A percentile compares a stretch with the other conserved stretches of the same genome.
Conservation (phyloP, 2,797 vertebrate genomes). For the Falco rusticolus region DNA sequence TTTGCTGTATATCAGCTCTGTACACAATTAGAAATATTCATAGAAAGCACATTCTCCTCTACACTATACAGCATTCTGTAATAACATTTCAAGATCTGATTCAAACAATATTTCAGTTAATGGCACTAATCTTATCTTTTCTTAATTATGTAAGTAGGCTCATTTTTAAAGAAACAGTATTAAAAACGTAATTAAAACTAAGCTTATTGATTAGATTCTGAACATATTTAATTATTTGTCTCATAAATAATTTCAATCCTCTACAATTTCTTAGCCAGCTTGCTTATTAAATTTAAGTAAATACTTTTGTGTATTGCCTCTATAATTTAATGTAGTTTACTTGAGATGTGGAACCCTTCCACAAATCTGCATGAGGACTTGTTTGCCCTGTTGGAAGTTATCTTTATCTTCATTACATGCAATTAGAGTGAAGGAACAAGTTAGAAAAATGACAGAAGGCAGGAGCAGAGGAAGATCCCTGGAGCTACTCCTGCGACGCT, state of each 20-base stretch:
- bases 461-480: not conserved
- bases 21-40: not conserved
- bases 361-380: not conserved
- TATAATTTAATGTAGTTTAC: not conserved
- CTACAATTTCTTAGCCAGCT: not conserved
- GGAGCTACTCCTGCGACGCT: not conserved
- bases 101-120: not conserved
- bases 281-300: not conserved
- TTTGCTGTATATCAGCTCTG: not conserved
- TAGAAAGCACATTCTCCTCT: not conserved
- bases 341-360: not conserved
- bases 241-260: not conserved
- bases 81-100: not conserved
- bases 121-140: not conserved
- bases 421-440: not conserved
- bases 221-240: not conserved
- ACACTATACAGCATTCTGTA: not conserved
- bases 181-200: not conserved
- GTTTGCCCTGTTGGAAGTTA: not conserved
- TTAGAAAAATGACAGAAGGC: not conserved
- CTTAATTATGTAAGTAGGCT: not conserved
- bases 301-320: not conserved
- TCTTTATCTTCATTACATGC: not conserved
- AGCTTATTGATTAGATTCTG: not conserved
- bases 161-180: not conserved